These are phyloP conservation scores for Mustela lutreola DNA, from an alignment of 2,113 vertebrate species.

Conservation along the genomic window DNA sequence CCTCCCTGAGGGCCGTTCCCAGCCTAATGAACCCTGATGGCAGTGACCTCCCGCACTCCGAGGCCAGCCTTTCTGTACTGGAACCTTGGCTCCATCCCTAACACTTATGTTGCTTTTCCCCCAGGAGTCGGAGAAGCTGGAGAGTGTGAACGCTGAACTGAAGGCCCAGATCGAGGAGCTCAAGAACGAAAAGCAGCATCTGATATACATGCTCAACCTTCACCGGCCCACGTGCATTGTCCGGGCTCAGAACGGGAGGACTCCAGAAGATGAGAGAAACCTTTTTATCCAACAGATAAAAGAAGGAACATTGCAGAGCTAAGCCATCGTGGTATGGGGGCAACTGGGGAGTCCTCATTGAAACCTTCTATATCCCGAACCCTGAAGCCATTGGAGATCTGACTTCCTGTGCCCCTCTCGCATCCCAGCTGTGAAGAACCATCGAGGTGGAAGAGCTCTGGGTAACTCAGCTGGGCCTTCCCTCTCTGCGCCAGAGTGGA, in stretches of 20 bases:
- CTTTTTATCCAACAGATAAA: slow-evolving; percentile 98
- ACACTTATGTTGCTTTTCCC: slow-evolving; percentile 54
- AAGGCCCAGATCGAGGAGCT: slow-evolving; percentile 98
- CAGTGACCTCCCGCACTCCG: background rate
- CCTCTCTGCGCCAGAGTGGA: slow-evolving; percentile 63
- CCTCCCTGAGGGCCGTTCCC: background rate
- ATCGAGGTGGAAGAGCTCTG: slow-evolving; percentile 66
- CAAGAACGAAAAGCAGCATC: slow-evolving; percentile 98
- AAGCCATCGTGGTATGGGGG: slow-evolving; percentile 75
- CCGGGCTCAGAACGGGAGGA: slow-evolving; percentile 95
- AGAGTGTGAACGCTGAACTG: slow-evolving; percentile 95
- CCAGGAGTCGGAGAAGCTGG: slow-evolving; percentile 98
- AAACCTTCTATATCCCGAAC: slow-evolving; percentile 78
- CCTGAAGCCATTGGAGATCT: slow-evolving; percentile 83
- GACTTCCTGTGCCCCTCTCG: slow-evolving; percentile 79
- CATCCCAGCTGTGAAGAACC: slow-evolving; percentile 85
- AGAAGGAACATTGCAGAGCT: slow-evolving; percentile 94
- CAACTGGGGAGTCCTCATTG: slow-evolving; percentile 69
- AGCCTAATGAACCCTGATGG: rapidly evolving
- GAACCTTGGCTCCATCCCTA: background rate
- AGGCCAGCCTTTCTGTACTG: background rate
- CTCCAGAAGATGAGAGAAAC: slow-evolving; percentile 96
- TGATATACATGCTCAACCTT: slow-evolving; percentile 99
- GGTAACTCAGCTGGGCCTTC: slow-evolving; percentile 70
- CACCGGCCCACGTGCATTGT: slow-evolving; percentile 99